Evolutionary conservation across 2,888 invertebrate species (phyloP), one percentile per base, ranked within the genome.

Genomic region (Ceraclea dissimilis): DNA sequence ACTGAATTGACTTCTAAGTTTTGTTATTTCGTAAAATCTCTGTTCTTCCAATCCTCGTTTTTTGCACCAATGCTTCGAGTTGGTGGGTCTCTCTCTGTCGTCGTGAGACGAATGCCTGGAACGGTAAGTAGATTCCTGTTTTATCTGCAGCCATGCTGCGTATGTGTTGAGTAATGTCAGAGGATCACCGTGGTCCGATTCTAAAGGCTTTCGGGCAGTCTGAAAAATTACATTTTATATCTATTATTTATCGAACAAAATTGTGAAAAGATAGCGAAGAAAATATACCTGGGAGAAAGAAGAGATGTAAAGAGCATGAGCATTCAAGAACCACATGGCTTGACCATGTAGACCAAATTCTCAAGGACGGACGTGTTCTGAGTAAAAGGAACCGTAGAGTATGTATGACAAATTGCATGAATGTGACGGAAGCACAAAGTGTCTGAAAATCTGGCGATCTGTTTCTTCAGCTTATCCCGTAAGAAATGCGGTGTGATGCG

Each of bases 111-210:
- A 68, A 33, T 69, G 68, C 16, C 59, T 55, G 26, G 67, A 63
- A 11, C 55, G 56, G 57, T 62, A 62, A n/a, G 62, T 60, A 19
- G 50, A 52, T 21, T 78, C 77, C 52, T 84, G 78, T 67, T 93
- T 93, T 33, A 89, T 81, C 64, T 84, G 80, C 39, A 97, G 70
- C 97, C 97, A 97, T 62, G 91, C 88, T 67, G 89, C 86, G 72
- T 89, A 94, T 22, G 89, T 81, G 64, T 90, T 90, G 1, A 99
- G 73, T 0, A 97, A 73, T 0, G 93, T 93, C 61, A 99, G 80
- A 0, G 97, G 93, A 70, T 99, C 99, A 0, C 99, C 99, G 68
- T 97, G 94, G 67, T 92, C 91, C 0, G 95, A 95, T 67, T 96
- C 92, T 34, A 96, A 79, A 0, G 84, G 81, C 72, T 84, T 85